These are phyloP conservation scores for Heliopora coerulea DNA, from an alignment of 92 coral and sea anemone genomes.

Conservation along the genomic window DNA sequence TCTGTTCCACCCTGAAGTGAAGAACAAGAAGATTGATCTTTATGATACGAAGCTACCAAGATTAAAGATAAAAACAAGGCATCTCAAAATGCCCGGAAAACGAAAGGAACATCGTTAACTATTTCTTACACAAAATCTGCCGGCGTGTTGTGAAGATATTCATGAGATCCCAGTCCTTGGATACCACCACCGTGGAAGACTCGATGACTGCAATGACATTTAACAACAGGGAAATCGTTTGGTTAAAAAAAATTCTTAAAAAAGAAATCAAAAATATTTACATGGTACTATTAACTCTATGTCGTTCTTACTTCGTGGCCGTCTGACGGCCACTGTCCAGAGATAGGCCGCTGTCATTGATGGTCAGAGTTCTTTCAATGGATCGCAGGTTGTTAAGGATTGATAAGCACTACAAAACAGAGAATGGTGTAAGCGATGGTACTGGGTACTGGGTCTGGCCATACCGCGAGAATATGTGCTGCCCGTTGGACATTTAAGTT, in stretches of 20 bases:
- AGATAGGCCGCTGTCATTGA: slow-evolving; percentile 88
- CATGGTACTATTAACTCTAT: no score
- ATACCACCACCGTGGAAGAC: slow-evolving; percentile 93
- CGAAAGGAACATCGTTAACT: not conserved
- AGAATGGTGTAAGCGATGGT: not conserved
- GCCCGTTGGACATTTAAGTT: no score
- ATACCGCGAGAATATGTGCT: no score
- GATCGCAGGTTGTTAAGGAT: slow-evolving; percentile 88
- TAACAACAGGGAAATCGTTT: no score
- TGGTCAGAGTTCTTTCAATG: slow-evolving; percentile 84
- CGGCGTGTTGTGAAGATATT: slow-evolving; percentile 94
- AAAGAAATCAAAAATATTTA: not conserved
- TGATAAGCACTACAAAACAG: slow-evolving; percentile 70
- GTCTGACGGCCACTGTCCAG: slow-evolving; percentile 87
- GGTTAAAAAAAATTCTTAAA: not conserved
- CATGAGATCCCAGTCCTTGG: slow-evolving; percentile 87
- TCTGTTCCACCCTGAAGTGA: slow-evolving; percentile 85
- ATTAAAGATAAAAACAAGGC: no score
- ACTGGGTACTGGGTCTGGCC: no score
- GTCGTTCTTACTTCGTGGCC: slow-evolving; percentile 72
- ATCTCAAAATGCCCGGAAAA: no score
- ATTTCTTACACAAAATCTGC: slow-evolving; percentile 83
- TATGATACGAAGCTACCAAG: no score
- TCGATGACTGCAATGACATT: slow-evolving; percentile 68
- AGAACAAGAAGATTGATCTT: no score